Evolutionary conservation across 1,140 invertebrate species (phyloP), one percentile per base, ranked within the genome.

Genomic region (Drosophila lini): DNA sequence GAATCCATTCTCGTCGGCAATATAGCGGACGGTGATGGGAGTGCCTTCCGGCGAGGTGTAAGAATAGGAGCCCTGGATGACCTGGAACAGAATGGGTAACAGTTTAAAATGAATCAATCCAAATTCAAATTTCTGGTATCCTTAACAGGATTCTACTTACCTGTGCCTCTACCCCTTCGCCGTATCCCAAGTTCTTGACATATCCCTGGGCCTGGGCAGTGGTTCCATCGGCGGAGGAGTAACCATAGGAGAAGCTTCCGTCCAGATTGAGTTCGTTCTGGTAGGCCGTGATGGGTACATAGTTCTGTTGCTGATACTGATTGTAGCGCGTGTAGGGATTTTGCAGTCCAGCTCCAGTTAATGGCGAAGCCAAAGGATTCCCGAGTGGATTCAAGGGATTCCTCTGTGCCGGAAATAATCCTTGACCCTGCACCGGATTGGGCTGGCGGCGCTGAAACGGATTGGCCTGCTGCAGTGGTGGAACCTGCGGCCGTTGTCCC

Each of bases 171-270:
- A 93, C 90, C 5, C 84, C 91, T 55, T 94, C 92, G 57, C 93
- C 93, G 42, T 92, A 88, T 6, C 94, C 94, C 9, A 93, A 81
- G 76, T 94, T 94, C 80, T 94, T 94, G 38, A 94, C 80, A 65
- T 93, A 94, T 16, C 94, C 94, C 73, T 93, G 93, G 16, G 95
- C 95, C 74, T 95, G 93, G 6, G 93, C 94, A 34, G 93, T 93
- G 61, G 95, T 95, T 16, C 95, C 95, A 86, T 95, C 94, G 7
- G 93, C 94, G 28, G 94, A 93, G 41, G 94, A 89, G 77, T 95
- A 96, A 34, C 92, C 92, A 34, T 92, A 92, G 15, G 80, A 79
- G 56, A 92, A 92, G 74, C 94, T 95, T 40, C 93, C 94, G 69
- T 95, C 94, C 58, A 94, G 93, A 78, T 94, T 94, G 48, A 94